A percentile compares a stretch with the other conserved stretches of the same genome.
phyloP scores from a whole-genome alignment of 1,140 invertebrate species.

The Drosophila littoralis region DNA sequence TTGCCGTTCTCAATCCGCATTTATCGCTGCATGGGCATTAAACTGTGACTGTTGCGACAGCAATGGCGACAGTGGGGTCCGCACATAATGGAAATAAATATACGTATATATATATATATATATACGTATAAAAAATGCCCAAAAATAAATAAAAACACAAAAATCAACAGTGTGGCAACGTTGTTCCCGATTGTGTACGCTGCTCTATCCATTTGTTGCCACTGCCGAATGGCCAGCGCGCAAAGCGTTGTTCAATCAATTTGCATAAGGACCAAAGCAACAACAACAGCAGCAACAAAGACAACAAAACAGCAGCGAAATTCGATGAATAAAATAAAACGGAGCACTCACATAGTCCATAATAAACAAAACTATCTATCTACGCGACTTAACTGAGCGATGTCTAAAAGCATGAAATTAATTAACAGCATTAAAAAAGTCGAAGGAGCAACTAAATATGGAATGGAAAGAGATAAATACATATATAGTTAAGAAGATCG shows the following conservation, averaged over 20 bases:
- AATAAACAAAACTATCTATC: conserved; percentile 1
- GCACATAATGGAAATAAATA: conserved; percentile 50
- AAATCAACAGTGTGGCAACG: conserved; percentile 55
- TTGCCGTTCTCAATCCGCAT: conserved; percentile 48
- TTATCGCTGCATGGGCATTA: conserved; percentile 60
- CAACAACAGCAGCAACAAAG: conserved; percentile 10
- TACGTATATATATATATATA: conserved; percentile 7
- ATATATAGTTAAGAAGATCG: no score
- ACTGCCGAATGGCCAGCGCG: no score
- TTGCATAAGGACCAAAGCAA: conserved; percentile 33
- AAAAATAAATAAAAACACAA: conserved; percentile 49
- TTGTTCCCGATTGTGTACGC: conserved; percentile 31
- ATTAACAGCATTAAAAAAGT: neutral
- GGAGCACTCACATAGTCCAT: neutral
- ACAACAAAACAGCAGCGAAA: conserved; percentile 27
- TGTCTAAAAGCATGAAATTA: neutral
- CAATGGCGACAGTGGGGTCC: neutral
- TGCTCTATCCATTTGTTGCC: no score
- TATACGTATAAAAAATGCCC: conserved; percentile 5
- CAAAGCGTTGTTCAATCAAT: conserved; percentile 47
- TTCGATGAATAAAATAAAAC: conserved; percentile 21
- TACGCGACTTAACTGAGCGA: neutral
- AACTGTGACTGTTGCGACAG: conserved; percentile 38
- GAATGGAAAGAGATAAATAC: no score
- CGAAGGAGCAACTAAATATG: no score